Evolutionary conservation across 2,797 vertebrate genomes (phyloP).

Genomic region (Squalus acanthias): DNA sequence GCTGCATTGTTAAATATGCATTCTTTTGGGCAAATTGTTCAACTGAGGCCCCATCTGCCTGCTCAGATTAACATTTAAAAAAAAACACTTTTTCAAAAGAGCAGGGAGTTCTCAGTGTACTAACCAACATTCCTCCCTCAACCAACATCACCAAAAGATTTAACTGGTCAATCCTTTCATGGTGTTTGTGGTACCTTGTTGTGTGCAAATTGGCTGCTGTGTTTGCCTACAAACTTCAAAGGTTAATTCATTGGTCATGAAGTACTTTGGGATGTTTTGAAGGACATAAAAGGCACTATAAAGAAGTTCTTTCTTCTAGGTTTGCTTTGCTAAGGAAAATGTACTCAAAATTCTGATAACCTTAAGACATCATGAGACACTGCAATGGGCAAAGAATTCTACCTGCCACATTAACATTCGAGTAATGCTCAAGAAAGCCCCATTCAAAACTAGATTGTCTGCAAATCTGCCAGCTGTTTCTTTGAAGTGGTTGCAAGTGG

Average conservation of each 20-base stretch:
- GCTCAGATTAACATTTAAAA: neutral
- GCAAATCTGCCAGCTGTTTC: too few relatives aligned
- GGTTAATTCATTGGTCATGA: neutral
- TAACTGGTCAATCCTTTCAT: neutral
- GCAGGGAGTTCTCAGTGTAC: neutral
- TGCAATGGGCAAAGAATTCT: neutral
- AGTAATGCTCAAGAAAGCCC: neutral
- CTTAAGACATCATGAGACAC: neutral
- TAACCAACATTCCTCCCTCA: neutral
- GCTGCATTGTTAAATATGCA: too few relatives aligned
- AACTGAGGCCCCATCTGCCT: neutral
- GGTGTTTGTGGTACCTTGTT: neutral
- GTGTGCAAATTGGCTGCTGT: neutral
- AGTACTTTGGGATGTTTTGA: neutral
- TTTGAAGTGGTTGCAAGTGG: neutral
- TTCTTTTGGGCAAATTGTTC: neutral
- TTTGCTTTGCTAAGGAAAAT: neutral
- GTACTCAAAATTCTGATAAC: neutral
- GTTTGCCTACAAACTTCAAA: slow-evolving; percentile 3
- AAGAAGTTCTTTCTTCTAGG: neutral
- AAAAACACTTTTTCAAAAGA: neutral
- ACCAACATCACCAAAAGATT: neutral
- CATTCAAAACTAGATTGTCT: neutral
- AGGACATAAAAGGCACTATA: neutral
- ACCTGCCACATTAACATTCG: neutral